Percentiles rank a stretch among this genome's conserved stretches.
Evolutionary conservation across 37 sponge, comb jelly and placozoan species (phyloP).

Genomic region (Chondrosia reniformis): DNA sequence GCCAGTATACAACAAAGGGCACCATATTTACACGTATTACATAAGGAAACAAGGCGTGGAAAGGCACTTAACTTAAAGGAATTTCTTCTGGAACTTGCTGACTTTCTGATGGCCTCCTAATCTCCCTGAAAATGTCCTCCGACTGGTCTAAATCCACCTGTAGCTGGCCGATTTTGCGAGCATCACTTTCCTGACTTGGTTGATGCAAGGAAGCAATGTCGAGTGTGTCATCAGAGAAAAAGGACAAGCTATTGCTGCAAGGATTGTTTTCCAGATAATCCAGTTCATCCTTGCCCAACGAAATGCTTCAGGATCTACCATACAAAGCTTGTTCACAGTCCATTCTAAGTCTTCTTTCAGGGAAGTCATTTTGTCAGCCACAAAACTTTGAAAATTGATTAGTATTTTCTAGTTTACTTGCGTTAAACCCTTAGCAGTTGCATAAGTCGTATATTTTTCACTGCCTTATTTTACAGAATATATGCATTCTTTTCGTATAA

Average conservation of each 20-base stretch:
- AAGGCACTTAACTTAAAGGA: constrained; percentile 9
- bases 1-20: too few relatives aligned
- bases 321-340: background rate
- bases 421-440: background rate
- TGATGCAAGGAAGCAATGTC: background rate
- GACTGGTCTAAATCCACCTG: background rate
- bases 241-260: background rate
- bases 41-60: background rate
- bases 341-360: background rate
- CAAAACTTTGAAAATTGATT: background rate
- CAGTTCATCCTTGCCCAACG: background rate
- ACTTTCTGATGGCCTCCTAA: background rate
- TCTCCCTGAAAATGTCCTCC: background rate
- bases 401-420: background rate
- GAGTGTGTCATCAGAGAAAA: background rate
- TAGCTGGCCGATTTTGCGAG: background rate
- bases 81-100: background rate
- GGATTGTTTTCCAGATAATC: background rate
- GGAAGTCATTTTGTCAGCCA: background rate
- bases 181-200: background rate
- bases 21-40: constrained; percentile 9
- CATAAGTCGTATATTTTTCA: background rate
- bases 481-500: background rate
- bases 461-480: background rate
- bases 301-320: constrained; percentile 12